Conservation (phyloP, 2,113 vertebrate genomes). For the Ranitomeya imitator region DNA sequence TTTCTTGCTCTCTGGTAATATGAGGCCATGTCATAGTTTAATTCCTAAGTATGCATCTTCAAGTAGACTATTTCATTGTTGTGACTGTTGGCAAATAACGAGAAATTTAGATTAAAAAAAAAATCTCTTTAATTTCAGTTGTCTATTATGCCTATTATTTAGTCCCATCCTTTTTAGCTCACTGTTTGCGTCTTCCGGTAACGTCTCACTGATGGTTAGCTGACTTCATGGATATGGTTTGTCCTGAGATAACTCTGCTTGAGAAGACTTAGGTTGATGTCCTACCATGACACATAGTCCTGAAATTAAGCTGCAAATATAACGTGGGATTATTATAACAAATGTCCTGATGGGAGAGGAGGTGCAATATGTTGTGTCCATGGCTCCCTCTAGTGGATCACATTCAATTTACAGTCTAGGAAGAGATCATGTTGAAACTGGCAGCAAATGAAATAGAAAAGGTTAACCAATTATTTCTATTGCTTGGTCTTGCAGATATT, state of each 20-base stretch:
- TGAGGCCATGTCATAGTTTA: too few species aligned
- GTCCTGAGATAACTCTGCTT: slow-evolving; percentile 48
- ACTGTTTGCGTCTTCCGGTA: background rate
- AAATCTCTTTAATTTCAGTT: too few species aligned
- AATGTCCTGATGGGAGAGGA: background rate
- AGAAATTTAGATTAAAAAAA: background rate
- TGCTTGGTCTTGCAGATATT: background rate
- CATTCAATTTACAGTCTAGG: background rate
- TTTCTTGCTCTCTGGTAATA: too few species aligned
- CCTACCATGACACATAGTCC: slow-evolving; percentile 8
- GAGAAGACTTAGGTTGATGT: background rate
- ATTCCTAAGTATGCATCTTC: too few species aligned
- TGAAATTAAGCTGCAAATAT: slow-evolving; percentile 27
- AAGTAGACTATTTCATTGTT: too few species aligned
- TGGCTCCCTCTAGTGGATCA: slow-evolving; percentile 12
- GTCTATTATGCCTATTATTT: too few species aligned
- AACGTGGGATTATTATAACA: background rate
- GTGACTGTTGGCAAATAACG: background rate
- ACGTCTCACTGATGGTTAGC: background rate
- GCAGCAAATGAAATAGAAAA: background rate
- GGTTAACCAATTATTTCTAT: background rate
- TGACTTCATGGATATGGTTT: slow-evolving; percentile 10
- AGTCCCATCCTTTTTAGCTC: background rate
- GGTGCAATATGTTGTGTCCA: background rate
- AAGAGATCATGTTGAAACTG: background rate